Evolutionary conservation across 1,140 invertebrate genomes (phyloP).

Genomic region (Bombus pyrosoma): DNA sequence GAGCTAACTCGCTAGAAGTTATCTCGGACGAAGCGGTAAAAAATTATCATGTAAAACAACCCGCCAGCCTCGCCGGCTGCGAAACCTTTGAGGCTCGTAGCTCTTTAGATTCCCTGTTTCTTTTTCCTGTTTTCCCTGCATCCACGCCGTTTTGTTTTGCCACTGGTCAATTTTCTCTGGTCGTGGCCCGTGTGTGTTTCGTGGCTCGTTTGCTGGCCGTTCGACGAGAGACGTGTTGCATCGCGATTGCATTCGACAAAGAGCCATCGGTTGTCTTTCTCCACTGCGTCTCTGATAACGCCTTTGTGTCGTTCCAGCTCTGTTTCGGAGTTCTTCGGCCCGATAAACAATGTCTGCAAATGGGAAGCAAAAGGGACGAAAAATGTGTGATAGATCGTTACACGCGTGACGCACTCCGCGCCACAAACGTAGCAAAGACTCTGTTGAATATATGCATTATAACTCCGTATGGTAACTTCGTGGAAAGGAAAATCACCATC

Average conservation of each 20-base stretch:
- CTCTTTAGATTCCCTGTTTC: slow-evolving; percentile 37
- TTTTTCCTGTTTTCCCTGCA: background rate
- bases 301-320: background rate
- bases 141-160: background rate
- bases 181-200: background rate
- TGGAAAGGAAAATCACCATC: background rate
- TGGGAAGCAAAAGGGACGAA: too few relatives aligned
- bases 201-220: slow-evolving; percentile 5
- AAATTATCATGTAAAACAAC: slow-evolving; percentile 60
- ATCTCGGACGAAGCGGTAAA: slow-evolving; percentile 52
- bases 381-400: too few relatives aligned
- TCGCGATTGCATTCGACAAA: slow-evolving; percentile 19
- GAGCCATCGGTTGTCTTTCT: background rate
- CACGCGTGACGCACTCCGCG: too few relatives aligned
- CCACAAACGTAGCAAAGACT: too few relatives aligned
- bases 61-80: background rate
- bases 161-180: slow-evolving; percentile 51
- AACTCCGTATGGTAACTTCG: too few relatives aligned
- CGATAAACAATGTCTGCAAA: background rate
- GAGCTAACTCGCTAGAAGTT: slow-evolving; percentile 45
- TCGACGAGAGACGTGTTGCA: slow-evolving; percentile 9
- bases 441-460: too few relatives aligned
- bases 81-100: slow-evolving; percentile 26
- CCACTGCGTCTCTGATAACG: background rate
- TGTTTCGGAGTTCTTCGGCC: background rate